phyloP scores from a whole-genome alignment of 2,797 vertebrate genomes.

The Alfaro cultratus region DNA sequence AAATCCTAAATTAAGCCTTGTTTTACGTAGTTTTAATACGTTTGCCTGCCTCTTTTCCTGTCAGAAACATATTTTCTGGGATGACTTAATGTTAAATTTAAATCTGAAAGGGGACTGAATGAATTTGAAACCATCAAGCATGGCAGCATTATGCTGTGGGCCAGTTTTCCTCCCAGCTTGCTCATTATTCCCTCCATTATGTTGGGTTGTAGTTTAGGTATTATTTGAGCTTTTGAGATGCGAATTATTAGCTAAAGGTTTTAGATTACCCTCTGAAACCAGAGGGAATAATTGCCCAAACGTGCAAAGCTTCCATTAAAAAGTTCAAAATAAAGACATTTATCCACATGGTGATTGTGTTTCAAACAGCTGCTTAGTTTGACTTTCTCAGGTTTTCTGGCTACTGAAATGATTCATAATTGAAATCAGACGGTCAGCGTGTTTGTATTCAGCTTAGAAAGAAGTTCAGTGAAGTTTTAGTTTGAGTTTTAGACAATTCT shows the following conservation, averaged over 20 bases:
- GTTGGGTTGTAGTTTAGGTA: not conserved
- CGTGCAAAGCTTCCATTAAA: not conserved
- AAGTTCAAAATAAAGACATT: not conserved
- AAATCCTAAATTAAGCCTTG: not conserved
- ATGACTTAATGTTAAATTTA: too few species aligned
- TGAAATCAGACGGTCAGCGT: not conserved
- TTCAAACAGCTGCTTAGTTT: not conserved
- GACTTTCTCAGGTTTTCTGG: not conserved
- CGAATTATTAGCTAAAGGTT: too few species aligned
- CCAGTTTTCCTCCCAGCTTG: not conserved
- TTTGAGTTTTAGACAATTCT: constrained; percentile 20
- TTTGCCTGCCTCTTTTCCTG: too few species aligned
- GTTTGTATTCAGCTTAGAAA: constrained; percentile 3
- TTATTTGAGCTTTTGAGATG: not conserved
- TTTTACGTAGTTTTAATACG: too few species aligned
- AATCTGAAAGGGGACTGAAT: too few species aligned
- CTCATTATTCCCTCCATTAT: not conserved
- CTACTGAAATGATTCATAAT: not conserved
- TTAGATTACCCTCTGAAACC: too few species aligned
- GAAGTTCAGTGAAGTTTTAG: constrained; percentile 21
- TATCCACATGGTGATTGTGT: too few species aligned
- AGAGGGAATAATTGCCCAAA: not conserved
- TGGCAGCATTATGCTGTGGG: not conserved
- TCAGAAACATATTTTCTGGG: too few species aligned
- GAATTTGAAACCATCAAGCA: not conserved